Percentiles rank a stretch among this genome's conserved stretches.
These are phyloP conservation scores for Condylura cristata DNA, from an alignment of 2,113 vertebrate genomes.

Conservation along the genomic window DNA sequence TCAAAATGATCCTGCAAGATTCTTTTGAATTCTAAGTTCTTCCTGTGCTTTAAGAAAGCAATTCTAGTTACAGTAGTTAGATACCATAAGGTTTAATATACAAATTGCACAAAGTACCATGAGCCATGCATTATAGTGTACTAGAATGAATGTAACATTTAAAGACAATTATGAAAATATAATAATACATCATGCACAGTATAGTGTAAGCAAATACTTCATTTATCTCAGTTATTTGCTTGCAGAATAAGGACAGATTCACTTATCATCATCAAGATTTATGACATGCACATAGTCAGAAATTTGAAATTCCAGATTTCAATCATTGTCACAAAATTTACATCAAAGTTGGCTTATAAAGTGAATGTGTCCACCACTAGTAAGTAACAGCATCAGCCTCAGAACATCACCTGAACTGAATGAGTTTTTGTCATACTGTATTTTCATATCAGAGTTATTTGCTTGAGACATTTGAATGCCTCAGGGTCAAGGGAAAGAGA, in stretches of 20 bases:
- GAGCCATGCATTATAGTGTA: not conserved
- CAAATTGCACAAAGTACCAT: not conserved
- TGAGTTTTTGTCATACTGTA: not conserved
- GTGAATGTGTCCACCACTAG: not conserved
- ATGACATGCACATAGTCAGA: not conserved
- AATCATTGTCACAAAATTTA: not conserved
- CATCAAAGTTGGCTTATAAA: not conserved
- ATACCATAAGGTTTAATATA: constrained; percentile 24
- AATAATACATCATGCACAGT: constrained; percentile 10
- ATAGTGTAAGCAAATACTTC: not conserved
- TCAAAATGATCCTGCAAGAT: not conserved
- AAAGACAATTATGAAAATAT: constrained; percentile 18
- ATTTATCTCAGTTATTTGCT: constrained; percentile 29
- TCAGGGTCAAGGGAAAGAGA: constrained; percentile 16
- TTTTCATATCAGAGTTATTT: constrained; percentile 59
- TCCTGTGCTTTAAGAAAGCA: not conserved
- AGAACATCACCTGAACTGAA: constrained; percentile 21
- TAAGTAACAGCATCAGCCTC: constrained; percentile 35
- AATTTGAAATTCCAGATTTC: constrained; percentile 32
- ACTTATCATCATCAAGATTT: constrained; percentile 18
- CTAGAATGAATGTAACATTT: constrained; percentile 14
- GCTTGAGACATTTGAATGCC: not conserved
- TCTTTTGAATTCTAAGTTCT: not conserved
- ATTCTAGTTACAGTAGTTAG: not conserved
- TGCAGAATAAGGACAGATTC: not conserved